Evolutionary conservation across 2,888 invertebrate genomes (phyloP), one percentile per base, ranked within the genome.

Genomic region (Punctoribates punctum): DNA sequence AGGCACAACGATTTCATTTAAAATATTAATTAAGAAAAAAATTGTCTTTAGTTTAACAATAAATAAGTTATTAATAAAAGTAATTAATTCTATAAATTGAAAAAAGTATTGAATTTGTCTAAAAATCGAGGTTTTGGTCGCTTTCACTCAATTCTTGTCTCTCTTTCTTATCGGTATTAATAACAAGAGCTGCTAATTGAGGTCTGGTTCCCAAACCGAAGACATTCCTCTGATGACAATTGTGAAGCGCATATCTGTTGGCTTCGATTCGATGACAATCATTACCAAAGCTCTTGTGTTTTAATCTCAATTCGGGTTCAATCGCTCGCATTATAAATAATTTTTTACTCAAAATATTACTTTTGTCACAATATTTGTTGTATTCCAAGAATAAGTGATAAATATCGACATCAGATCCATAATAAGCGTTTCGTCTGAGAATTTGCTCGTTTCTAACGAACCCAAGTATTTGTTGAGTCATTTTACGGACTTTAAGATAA

Each of bases 271-370:
- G 23, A 25, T 34, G 34, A 27, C 76, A 76, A 23, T 57, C 42
- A 17, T 73, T 29, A 42, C 23, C 23, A 34, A 73, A 54, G 42
- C 46, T 38, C 62, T 54, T 9, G 82, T 87, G 86, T 75, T 83
- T 83, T 73, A 90, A 85, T 81, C 88, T 88, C 57, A 94, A 85
- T 79, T 89, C 89, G 72, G 93, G 93, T 83, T 94, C 95, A 9
- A 91, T 90, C 34, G 91, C 92, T 75, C 92, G 87, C 83, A 93
- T 87, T 65, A 90, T 57, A 25, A 73, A 57, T 6, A 73, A n/a
- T 27, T 1, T 54, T 17, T 54, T 51, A n/a, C 0, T 46, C 4
- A 27, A 57, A 74, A 25, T 5, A 54, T 70, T 27, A 13, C 27
- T 9, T 8, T n/a, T 34, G 1, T 60, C 87, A 83, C 92, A 92